A percentile compares a stretch with the other conserved stretches of the same genome.
Evolutionary conservation across 1,140 invertebrate species (phyloP).

Genomic region (Bombyx mandarina): DNA sequence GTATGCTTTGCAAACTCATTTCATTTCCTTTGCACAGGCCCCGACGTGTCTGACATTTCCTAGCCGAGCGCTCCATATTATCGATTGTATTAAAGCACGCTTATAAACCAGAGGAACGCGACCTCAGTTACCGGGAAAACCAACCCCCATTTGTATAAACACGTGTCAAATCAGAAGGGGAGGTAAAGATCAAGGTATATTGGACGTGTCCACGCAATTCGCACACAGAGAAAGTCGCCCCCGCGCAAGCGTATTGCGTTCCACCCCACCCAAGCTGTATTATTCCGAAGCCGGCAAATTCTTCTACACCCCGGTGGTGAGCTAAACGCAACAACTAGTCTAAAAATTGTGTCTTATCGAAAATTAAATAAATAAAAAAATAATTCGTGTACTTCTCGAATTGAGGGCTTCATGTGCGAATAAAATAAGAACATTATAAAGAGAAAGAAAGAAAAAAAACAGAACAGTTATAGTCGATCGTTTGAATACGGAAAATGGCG

Average conservation of each 20-base stretch:
- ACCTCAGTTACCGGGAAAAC: constrained; percentile 28
- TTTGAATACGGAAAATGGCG: constrained; percentile 45
- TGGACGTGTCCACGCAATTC: constrained; percentile 44
- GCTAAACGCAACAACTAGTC: constrained; percentile 57
- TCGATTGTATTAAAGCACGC: constrained; percentile 59
- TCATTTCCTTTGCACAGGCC: constrained; percentile 29
- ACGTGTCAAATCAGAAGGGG: constrained; percentile 15
- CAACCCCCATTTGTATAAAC: constrained; percentile 14
- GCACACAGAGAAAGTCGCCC: constrained; percentile 36
- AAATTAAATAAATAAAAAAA: constrained; percentile 12
- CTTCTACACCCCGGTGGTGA: constrained; percentile 51
- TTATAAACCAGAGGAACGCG: constrained; percentile 27
- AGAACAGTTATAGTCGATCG: constrained; percentile 5
- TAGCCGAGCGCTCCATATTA: constrained; percentile 52
- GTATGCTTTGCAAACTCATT: too few relatives aligned
- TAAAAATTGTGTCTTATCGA: constrained; percentile 21
- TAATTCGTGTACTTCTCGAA: constrained; percentile 2
- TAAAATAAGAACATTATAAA: too few relatives aligned
- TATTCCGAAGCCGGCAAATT: constrained; percentile 53
- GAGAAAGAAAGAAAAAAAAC: too few relatives aligned
- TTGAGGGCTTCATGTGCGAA: too few relatives aligned
- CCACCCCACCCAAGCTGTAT: constrained; percentile 56
- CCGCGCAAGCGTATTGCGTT: constrained; percentile 45
- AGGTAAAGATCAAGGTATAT: constrained; percentile 24
- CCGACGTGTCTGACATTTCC: constrained; percentile 61